Conservation (phyloP, 1,140 invertebrate species). For the Homarus americanus region DNA sequence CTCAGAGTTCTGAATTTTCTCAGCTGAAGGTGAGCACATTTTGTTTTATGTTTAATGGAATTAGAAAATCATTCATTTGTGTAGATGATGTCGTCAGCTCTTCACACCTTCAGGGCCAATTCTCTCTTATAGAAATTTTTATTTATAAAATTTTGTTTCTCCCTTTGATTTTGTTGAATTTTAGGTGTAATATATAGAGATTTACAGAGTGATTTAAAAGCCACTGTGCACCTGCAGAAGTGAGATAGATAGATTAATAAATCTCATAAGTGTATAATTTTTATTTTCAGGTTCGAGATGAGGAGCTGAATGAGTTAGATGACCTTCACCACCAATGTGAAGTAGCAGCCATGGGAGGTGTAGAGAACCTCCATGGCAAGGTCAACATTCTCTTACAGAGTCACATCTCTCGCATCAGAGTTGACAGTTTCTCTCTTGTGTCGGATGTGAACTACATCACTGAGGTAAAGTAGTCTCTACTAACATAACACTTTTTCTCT, state of each 20-base stretch:
- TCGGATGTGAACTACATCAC: constrained; percentile 96
- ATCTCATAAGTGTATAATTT: no score
- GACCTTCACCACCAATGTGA: constrained; percentile 85
- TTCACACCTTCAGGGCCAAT: no score
- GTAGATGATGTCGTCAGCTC: no score
- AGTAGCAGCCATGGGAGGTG: constrained; percentile 86
- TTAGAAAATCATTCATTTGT: no score
- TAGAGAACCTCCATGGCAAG: constrained; percentile 95
- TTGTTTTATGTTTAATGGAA: neutral
- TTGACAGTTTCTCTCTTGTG: constrained; percentile 92
- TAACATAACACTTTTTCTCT: neutral
- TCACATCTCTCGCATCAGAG: constrained; percentile 86
- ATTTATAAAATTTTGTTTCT: neutral
- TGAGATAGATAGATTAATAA: no score
- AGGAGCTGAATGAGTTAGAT: constrained; percentile 95
- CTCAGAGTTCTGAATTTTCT: constrained; percentile 95
- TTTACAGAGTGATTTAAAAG: no score
- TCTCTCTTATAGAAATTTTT: no score
- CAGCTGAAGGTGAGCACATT: constrained; percentile 90
- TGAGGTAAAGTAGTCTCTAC: constrained; percentile 82
- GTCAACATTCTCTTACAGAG: constrained; percentile 98
- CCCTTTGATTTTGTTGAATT: no score
- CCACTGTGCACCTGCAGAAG: no score
- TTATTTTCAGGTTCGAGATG: constrained; percentile 88
- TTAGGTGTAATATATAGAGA: no score